phyloP scores from a whole-genome alignment of 2,888 invertebrate species.

The Pollenia griseotomentosa region DNA sequence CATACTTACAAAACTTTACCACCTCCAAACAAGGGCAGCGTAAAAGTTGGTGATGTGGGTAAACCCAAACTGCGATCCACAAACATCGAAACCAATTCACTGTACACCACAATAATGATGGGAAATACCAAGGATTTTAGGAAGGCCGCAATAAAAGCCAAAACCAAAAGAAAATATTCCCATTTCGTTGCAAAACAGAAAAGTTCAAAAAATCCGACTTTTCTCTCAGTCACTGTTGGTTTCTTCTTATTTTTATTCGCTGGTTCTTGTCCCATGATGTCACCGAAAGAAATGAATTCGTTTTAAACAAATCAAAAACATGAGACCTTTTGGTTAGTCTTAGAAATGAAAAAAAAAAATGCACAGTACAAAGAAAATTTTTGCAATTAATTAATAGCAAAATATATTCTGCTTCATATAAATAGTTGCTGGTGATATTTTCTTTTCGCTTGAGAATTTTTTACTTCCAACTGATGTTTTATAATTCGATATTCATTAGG shows the following conservation, averaged over 20 bases:
- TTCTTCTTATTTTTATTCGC: conserved; percentile 45
- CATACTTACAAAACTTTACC: conserved; percentile 86
- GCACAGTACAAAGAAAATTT: background rate
- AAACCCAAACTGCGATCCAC: conserved; percentile 87
- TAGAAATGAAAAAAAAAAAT: background rate
- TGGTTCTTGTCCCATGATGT: conserved; percentile 48
- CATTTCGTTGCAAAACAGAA: conserved; percentile 87
- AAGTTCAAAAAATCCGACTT: conserved; percentile 78
- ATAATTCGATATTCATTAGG: conserved; percentile 24
- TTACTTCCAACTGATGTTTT: conserved; percentile 27
- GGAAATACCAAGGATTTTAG: conserved; percentile 87
- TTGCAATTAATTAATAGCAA: conserved; percentile 56
- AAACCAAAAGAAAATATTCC: conserved; percentile 85
- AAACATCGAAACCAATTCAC: conserved; percentile 89
- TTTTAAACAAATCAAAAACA: conserved; percentile 26
- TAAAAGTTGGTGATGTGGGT: conserved; percentile 86
- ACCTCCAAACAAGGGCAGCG: conserved; percentile 87
- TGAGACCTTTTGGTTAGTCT: background rate
- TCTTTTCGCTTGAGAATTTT: background rate
- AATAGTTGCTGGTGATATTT: conserved; percentile 20
- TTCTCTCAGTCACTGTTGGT: conserved; percentile 63
- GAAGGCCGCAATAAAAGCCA: conserved; percentile 86
- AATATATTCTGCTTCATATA: background rate
- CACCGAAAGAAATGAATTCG: background rate
- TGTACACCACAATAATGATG: conserved; percentile 88